Base-by-base conservation (phyloP, 1,140 invertebrate species). In the Ephestia elutella region DNA sequence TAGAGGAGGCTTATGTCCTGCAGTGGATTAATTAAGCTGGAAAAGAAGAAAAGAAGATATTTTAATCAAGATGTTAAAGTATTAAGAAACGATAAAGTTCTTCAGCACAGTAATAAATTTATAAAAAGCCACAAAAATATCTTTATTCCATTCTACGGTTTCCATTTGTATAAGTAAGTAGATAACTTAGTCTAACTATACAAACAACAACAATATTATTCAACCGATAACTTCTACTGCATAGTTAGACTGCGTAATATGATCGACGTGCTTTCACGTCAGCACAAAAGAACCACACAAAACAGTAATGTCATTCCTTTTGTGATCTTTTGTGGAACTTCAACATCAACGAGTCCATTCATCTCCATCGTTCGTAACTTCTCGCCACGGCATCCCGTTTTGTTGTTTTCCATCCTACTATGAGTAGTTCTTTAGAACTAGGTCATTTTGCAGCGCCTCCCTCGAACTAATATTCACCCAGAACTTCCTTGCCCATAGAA, bases 231-330 rank as follows among this genome's bases (percentile, higher is more conserved):
- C 38, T 15, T 44, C 38, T 44, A 44, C 15, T 44, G 5, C 38
- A 44, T 15, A 44, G 38, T 44, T 2, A 44, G 38, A 17, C 38
- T 11, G 2, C 38, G n/a, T 44, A 44, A 44, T 44, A 44, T 44
- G 38, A 44, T 44, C 38, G 38, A 44, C 13, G n/a, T 44, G 15
- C 15, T 44, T 44, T 44, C 38, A 44, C 2, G 38, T 44, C 32
- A 35, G 13, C 32, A 35, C 32, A 25, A 35, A 35, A 35, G 32
- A 2, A 2, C 13, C 38, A 17, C 38, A 44, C 38, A 44, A 44
- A 38, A 44, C n/a, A 44, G 15, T 15, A 44, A 44, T 44, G 38
- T 44, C 38, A 44, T 44, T 44, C 38, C 38, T 44, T 44, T 44
- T 44, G 38, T 44, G 10, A 44, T 44, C 38, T 44, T 44, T 44